Conservation (phyloP, 2,113 vertebrate species). For the Salvelinus sp. region DNA sequence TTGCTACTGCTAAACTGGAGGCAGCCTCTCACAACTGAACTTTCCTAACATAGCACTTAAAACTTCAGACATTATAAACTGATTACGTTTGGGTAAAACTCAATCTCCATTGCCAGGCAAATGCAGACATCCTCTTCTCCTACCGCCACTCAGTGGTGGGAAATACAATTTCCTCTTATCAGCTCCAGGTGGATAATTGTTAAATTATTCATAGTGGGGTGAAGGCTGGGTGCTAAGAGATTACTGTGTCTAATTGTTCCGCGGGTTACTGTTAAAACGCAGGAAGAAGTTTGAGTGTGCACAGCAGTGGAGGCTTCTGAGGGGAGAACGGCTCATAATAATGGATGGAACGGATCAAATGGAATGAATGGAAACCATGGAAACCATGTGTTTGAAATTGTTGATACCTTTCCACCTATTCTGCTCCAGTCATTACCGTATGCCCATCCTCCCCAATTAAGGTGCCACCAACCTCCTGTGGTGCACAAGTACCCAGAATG, state of each 20-base stretch:
- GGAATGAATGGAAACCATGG: too few species aligned
- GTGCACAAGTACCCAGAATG: not conserved
- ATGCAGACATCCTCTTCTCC: constrained; percentile 24
- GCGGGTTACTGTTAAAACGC: constrained; percentile 40
- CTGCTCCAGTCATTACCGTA: too few species aligned
- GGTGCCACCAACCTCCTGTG: too few species aligned
- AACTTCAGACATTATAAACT: constrained; percentile 37
- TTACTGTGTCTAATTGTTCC: constrained; percentile 65
- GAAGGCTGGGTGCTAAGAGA: constrained; percentile 61
- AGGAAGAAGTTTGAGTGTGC: constrained; percentile 9
- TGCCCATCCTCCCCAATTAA: too few species aligned
- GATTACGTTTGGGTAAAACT: constrained; percentile 40
- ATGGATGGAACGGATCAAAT: too few species aligned
- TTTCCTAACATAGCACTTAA: constrained; percentile 18
- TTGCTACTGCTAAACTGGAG: constrained; percentile 6
- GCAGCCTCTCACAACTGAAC: constrained; percentile 30
- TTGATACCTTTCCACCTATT: too few species aligned
- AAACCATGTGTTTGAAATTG: too few species aligned
- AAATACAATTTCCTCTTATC: constrained; percentile 60
- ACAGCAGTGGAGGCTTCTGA: not conserved
- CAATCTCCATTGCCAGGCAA: constrained; percentile 24
- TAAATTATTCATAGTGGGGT: constrained; percentile 68
- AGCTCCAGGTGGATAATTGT: constrained; percentile 57
- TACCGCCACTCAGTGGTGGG: constrained; percentile 37
- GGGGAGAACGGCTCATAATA: too few species aligned